Base-by-base conservation (phyloP, 2,888 invertebrate genomes). In the Apodemia duryi region DNA sequence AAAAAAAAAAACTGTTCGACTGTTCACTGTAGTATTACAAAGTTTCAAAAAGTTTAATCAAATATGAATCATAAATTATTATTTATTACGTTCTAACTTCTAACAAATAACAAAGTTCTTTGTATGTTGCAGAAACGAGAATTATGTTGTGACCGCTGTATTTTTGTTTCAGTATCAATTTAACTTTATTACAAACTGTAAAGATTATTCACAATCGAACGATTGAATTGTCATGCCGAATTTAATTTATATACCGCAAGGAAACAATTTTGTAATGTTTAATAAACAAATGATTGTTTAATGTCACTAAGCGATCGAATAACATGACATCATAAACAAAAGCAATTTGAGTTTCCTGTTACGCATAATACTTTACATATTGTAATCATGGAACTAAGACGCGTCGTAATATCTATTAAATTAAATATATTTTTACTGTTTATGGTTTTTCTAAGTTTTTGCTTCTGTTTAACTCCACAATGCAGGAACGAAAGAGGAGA, bases 401-500 rank as follows among this genome's bases (percentile, higher is more conserved):
- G 84, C 76, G 60, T 72, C 51, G 68, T 73, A 65, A 82, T 85
- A 83, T 75, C 67, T 65, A 65, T 74, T 72, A 72, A 65, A 72
- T 67, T 72, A 65, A 73, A 74, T 65, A 73, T 79, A 67, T 70
- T 83, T 68, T 69, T 84, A 69, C 74, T 80, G 67, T 70, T 74
- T 67, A 67, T 82, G 70, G 76, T 84, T 74, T 73, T 85, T 69
- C 74, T 70, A 70, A n/a, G 54, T 41, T 72, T 72, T 66, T 80
- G 81, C 71, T 70, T 69, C 35, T 74, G 82, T 65, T 74, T 85
- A 64, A 84, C 91, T 65, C 90, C 89, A 64, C 91, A 91, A 73
- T 93, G 93, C 72, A 83, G 90, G 71, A 94, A 95, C 84, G 95
- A 95, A 77, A 89, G 91, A 69, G 94, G 95, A 65, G 89, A 94